Evolutionary conservation across 2,113 vertebrate species (phyloP).

Genomic region (Aramus guarauna): DNA sequence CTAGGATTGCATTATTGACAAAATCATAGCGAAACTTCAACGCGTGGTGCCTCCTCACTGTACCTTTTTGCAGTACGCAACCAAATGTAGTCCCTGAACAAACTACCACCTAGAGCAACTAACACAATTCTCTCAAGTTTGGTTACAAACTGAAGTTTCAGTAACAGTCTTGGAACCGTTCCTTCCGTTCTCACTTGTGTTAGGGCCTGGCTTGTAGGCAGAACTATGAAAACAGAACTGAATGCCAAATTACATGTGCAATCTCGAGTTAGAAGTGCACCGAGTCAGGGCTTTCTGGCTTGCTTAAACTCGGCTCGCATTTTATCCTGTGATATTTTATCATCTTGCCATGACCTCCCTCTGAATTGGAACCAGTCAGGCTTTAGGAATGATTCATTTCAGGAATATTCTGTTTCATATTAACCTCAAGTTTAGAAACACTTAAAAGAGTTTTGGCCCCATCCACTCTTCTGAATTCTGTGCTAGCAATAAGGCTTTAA

Average conservation of each 20-base stretch:
- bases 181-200: fast-evolving
- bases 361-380: not conserved
- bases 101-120: not conserved
- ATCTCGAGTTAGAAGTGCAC: not conserved
- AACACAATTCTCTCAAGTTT: not conserved
- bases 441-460: not conserved
- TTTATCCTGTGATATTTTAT: not conserved
- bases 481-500: not conserved
- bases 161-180: not conserved
- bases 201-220: not conserved
- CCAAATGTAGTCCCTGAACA: not conserved
- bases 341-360: not conserved
- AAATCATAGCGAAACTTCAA: not conserved
- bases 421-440: not conserved
- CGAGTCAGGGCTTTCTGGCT: not conserved
- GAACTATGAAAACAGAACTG: not conserved
- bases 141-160: not conserved
- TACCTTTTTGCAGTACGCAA: not conserved
- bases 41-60: not conserved
- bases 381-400: not conserved
- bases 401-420: not conserved
- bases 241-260: not conserved
- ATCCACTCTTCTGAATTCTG: not conserved
- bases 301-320: not conserved
- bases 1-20: not conserved